A percentile compares a stretch with the other conserved stretches of the same genome.
Evolutionary conservation across 2,888 invertebrate genomes (phyloP).

Genomic region (Tenthredo distinguenda): DNA sequence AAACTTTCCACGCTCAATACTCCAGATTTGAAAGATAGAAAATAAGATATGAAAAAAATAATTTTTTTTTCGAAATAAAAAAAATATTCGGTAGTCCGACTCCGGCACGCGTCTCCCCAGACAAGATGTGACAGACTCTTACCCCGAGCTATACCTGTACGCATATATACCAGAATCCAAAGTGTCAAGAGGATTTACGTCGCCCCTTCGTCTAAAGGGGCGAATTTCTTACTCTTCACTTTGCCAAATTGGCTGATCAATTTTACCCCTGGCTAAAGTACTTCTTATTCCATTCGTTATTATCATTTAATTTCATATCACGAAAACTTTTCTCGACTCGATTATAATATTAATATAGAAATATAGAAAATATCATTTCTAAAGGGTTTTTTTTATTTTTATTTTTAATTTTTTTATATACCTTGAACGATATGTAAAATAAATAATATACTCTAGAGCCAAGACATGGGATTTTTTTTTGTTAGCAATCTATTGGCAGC

Average conservation of each 20-base stretch:
- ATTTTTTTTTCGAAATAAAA: background rate
- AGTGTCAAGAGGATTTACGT: slow-evolving; percentile 34
- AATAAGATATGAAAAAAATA: background rate
- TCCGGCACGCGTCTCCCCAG: background rate
- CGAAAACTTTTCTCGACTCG: too few relatives aligned
- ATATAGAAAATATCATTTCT: too few relatives aligned
- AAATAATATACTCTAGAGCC: background rate
- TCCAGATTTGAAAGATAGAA: background rate
- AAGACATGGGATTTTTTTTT: background rate
- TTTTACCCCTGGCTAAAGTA: slow-evolving; percentile 16
- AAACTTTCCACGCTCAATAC: background rate
- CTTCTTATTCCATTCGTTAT: background rate
- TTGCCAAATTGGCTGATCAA: slow-evolving; percentile 34
- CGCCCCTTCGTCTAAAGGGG: slow-evolving; percentile 5
- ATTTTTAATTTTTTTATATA: too few relatives aligned
- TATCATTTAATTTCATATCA: too few relatives aligned
- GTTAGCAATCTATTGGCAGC: slow-evolving; percentile 25
- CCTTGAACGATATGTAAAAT: background rate
- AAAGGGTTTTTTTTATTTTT: too few relatives aligned
- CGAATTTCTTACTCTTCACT: slow-evolving; percentile 25
- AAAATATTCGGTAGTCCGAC: background rate
- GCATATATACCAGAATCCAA: background rate
- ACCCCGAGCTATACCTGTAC: background rate
- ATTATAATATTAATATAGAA: too few relatives aligned
- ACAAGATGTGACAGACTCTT: background rate